Percentiles rank a stretch among this genome's conserved stretches.
These are phyloP conservation scores for Macrostomum lignano DNA, from an alignment of 1,140 invertebrate species.

Conservation along the genomic window DNA sequence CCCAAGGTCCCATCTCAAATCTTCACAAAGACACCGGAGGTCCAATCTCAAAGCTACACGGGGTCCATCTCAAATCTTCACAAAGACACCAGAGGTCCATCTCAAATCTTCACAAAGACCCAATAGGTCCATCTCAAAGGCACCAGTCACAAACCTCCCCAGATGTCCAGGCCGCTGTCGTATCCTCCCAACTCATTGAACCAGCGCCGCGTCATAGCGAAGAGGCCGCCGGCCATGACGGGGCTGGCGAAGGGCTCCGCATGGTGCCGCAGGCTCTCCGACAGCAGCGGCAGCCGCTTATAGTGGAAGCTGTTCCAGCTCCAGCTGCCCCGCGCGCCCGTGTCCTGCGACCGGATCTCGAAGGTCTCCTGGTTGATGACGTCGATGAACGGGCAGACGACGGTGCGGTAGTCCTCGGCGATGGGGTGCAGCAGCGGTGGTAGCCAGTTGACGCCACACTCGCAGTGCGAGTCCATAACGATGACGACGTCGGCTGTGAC, in stretches of 20 bases:
- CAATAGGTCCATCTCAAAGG: no score
- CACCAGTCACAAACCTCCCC: no score
- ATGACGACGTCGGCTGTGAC: slow-evolving; percentile 65
- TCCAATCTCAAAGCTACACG: no score
- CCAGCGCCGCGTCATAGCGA: slow-evolving; percentile 36
- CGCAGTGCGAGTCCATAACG: slow-evolving; percentile 73
- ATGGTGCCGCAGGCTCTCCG: slow-evolving; percentile 47
- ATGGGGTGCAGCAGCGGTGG: slow-evolving; percentile 71
- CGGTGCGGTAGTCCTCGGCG: slow-evolving; percentile 49
- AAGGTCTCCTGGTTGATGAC: slow-evolving; percentile 65
- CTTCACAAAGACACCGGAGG: no score
- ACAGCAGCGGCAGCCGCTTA: slow-evolving; percentile 55
- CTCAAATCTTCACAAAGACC: no score
- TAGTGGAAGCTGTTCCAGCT: slow-evolving; percentile 92
- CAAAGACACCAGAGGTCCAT: no score
- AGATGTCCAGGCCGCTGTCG: slow-evolving; percentile 38
- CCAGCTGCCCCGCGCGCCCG: slow-evolving; percentile 69
- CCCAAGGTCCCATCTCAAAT: no score
- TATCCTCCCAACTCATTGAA: slow-evolving; percentile 40
- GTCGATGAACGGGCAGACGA: slow-evolving; percentile 82
- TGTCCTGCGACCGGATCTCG: slow-evolving; percentile 47
- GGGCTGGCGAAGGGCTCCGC: slow-evolving; percentile 53
- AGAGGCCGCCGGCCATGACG: slow-evolving; percentile 41
- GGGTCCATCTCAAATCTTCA: no score
- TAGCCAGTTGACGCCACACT: slow-evolving; percentile 75